Percentiles rank a stretch among this genome's conserved stretches.
Conservation (phyloP, 2,888 invertebrate species). For the Aromia moschata region DNA sequence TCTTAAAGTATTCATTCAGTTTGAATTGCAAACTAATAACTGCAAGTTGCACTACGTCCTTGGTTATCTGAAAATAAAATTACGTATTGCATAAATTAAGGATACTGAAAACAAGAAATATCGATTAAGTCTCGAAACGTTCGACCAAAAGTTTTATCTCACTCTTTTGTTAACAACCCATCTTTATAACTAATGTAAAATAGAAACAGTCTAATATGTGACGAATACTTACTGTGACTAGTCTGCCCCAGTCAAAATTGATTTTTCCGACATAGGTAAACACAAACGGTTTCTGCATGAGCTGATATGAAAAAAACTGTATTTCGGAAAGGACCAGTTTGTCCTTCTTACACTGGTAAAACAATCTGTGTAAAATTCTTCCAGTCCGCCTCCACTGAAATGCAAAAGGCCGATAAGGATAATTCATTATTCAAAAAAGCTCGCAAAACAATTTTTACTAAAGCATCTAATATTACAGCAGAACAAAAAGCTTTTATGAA, state of each 20-base stretch:
- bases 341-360: constrained; percentile 6
- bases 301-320: constrained; percentile 11
- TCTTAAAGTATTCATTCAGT: constrained; percentile 10
- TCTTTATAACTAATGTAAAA: no score
- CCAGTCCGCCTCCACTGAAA: constrained; percentile 11
- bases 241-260: neutral
- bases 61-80: constrained; percentile 2
- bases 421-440: no score
- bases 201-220: no score
- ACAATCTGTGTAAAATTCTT: constrained; percentile 11
- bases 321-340: constrained; percentile 11
- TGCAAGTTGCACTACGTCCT: constrained; percentile 4
- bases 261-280: constrained; percentile 3
- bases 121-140: no score
- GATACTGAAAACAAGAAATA: no score
- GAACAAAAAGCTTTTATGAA: no score
- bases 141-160: no score
- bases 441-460: no score
- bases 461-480: no score
- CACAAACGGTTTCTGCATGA: constrained; percentile 11
- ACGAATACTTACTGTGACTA: neutral
- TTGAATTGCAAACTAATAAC: constrained; percentile 16
- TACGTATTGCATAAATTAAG: no score
- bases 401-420: no score
- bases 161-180: no score